These are phyloP conservation scores for Albula glossodonta DNA, from an alignment of 2,113 vertebrate species.

Conservation along the genomic window DNA sequence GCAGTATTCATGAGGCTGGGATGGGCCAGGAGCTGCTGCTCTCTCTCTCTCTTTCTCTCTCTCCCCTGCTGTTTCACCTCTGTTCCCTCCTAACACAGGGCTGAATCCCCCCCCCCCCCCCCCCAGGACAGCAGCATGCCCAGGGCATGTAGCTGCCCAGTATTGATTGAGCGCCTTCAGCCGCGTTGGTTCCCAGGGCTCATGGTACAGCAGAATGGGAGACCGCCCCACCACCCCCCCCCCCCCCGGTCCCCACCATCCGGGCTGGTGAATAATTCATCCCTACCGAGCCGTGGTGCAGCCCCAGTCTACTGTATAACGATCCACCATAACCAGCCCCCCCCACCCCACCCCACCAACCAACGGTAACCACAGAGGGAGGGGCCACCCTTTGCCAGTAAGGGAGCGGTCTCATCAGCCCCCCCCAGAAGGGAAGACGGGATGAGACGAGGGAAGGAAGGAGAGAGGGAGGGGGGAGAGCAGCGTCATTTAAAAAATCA, in stretches of 20 bases:
- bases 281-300: neutral
- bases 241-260: slow-evolving; percentile 16
- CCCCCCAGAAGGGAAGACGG: neutral
- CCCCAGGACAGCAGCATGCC: neutral
- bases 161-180: neutral
- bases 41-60: slow-evolving; percentile 22
- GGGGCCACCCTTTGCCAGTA: neutral
- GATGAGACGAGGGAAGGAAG: neutral
- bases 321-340: slow-evolving; percentile 12
- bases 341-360: too few species aligned
- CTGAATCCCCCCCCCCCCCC: neutral
- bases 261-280: slow-evolving; percentile 36
- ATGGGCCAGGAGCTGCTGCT: neutral
- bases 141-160: slow-evolving; percentile 2
- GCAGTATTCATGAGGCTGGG: neutral
- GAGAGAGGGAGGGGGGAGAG: neutral
- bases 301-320: slow-evolving; percentile 12
- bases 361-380: neutral
- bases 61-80: neutral
- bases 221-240: neutral
- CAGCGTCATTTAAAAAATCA: neutral
- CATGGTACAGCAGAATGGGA: neutral
- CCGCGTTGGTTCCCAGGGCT: slow-evolving; percentile 9
- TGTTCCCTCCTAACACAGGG: too few species aligned
- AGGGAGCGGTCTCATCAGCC: too few species aligned